phyloP scores from a whole-genome alignment of 2,113 vertebrate species.

The Passer domesticus region DNA sequence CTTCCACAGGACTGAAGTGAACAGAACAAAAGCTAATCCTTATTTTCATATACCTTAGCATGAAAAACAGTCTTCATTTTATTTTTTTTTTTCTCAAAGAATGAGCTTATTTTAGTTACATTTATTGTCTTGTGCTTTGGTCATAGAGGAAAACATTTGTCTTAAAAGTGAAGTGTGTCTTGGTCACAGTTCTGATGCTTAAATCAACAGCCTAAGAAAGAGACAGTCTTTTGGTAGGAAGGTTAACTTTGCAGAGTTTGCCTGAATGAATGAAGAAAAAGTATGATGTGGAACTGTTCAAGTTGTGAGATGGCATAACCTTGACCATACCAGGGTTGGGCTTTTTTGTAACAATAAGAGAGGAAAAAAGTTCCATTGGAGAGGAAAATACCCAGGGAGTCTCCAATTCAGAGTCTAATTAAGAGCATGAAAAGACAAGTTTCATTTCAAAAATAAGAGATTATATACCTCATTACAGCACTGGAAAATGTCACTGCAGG shows the following conservation, averaged over 20 bases:
- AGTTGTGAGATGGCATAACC: not conserved
- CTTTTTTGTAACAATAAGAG: not conserved
- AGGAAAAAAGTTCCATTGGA: not conserved
- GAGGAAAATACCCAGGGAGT: not conserved
- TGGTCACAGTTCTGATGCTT: not conserved
- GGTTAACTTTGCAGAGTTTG: not conserved
- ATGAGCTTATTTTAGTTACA: not conserved
- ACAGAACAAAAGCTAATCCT: not conserved
- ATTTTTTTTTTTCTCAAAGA: not conserved
- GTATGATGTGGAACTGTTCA: not conserved
- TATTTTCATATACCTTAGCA: not conserved
- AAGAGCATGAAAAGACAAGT: not conserved
- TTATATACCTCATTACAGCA: not conserved
- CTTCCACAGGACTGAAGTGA: not conserved
- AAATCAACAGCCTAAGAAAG: not conserved
- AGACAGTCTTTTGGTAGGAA: not conserved
- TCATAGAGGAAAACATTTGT: not conserved
- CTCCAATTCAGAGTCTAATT: not conserved
- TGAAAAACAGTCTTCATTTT: not conserved
- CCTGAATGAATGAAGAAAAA: not conserved
- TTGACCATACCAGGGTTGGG: not conserved
- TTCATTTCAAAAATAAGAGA: not conserved
- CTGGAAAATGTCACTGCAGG: not conserved
- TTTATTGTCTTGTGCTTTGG: not conserved
- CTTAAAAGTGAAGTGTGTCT: not conserved